Percentiles rank a stretch among this genome's conserved stretches.
phyloP scores from a whole-genome alignment of 1,140 invertebrate genomes.

The Procambarus clarkii region DNA sequence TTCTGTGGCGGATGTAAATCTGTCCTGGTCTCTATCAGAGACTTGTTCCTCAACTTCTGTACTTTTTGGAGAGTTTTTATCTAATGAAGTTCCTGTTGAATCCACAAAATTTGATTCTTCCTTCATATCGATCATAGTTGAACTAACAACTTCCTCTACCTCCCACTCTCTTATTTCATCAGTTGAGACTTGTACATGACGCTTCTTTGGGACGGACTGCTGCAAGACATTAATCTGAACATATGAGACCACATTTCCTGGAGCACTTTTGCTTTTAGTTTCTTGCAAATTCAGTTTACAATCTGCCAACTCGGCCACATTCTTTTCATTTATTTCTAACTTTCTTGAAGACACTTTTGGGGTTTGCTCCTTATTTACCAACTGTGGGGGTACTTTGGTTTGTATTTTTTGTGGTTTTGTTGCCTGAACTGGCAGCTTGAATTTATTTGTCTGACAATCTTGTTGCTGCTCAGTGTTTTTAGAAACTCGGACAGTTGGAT shows the following conservation, averaged over 20 bases:
- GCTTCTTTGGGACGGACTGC: background rate
- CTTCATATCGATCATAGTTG: background rate
- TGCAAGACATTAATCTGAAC: conserved; percentile 50
- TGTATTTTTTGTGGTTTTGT: background rate
- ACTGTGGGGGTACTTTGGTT: background rate
- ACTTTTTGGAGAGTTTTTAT: background rate
- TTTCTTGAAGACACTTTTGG: background rate
- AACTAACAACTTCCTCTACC: background rate
- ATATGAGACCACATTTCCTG: conserved; percentile 40
- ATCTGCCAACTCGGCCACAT: background rate
- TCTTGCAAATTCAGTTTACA: background rate
- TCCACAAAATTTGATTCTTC: background rate
- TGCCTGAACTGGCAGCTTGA: background rate
- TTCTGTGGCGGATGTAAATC: background rate
- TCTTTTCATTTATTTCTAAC: background rate
- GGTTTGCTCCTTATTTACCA: background rate
- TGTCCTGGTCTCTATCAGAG: background rate
- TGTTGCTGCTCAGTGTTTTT: background rate
- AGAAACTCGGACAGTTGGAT: background rate
- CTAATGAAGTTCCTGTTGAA: background rate
- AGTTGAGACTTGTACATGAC: conserved; percentile 24
- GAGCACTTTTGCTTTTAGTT: background rate
- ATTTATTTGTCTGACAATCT: background rate
- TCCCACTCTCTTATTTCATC: background rate
- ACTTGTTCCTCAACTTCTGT: background rate